Conservation (phyloP, 1,140 invertebrate species). For the Lerema accius region DNA sequence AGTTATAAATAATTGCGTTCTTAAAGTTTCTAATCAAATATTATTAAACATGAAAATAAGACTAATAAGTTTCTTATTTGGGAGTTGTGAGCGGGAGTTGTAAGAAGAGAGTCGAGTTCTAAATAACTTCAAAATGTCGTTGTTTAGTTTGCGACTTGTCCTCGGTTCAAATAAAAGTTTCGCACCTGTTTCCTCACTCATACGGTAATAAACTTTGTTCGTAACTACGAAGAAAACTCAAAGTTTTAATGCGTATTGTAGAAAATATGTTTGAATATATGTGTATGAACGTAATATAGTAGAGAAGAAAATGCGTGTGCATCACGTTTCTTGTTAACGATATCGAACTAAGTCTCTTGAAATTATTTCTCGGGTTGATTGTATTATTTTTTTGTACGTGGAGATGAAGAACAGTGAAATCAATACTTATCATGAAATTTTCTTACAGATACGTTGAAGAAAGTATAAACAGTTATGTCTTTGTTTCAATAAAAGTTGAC, state of each 20-base stretch:
- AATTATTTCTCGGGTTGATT: no score
- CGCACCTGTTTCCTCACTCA: constrained; percentile 28
- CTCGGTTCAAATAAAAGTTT: constrained; percentile 26
- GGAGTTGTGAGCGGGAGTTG: constrained; percentile 36
- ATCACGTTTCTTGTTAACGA: no score
- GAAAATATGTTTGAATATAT: not conserved
- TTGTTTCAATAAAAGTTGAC: no score
- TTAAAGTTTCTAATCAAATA: no score
- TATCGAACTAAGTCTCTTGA: no score
- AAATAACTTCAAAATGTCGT: constrained; percentile 43
- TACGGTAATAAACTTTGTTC: constrained; percentile 29
- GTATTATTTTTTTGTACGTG: no score
- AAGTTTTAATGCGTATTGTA: constrained; percentile 26
- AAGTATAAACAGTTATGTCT: no score
- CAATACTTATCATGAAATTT: no score
- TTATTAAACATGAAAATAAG: not conserved
- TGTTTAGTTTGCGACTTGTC: constrained; percentile 40
- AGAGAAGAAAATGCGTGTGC: not conserved
- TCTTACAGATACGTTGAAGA: no score
- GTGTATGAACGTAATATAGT: not conserved
- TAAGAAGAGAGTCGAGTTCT: constrained; percentile 36
- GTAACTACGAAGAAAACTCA: constrained; percentile 14
- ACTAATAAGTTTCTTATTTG: not conserved
- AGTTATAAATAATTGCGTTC: no score
- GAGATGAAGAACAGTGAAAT: no score